These are phyloP conservation scores for Colletes gigas DNA, from an alignment of 1,140 invertebrate species.

Conservation along the genomic window DNA sequence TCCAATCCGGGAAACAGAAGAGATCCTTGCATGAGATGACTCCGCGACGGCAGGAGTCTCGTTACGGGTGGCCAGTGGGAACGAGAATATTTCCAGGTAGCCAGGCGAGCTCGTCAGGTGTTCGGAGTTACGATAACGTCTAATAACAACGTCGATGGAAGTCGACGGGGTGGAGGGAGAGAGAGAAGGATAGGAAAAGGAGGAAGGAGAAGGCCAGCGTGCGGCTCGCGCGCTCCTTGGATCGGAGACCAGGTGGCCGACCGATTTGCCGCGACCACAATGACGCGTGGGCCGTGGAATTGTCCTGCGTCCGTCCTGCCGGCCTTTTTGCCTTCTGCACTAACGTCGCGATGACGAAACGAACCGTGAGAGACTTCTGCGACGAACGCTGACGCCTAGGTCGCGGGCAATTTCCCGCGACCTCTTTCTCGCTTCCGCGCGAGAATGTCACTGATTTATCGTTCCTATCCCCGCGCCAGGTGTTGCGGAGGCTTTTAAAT, in stretches of 20 bases:
- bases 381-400: background rate
- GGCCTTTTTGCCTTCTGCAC: constrained; percentile 31
- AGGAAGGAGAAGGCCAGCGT: constrained; percentile 52
- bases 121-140: constrained; percentile 41
- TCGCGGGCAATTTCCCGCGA: constrained; percentile 10
- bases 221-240: constrained; percentile 19
- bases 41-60: background rate
- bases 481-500: background rate
- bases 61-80: constrained; percentile 25
- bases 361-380: constrained; percentile 37
- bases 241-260: constrained; percentile 71
- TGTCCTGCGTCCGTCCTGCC: constrained; percentile 58
- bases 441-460: constrained; percentile 21
- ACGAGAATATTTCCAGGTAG: constrained; percentile 61
- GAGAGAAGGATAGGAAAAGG: constrained; percentile 30
- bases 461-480: constrained; percentile 7
- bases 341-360: constrained; percentile 55
- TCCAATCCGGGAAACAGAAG: background rate
- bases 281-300: constrained; percentile 71
- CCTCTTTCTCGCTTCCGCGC: background rate
- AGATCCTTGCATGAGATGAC: constrained; percentile 24
- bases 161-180: constrained; percentile 20
- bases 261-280: constrained; percentile 73
- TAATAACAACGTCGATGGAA: constrained; percentile 47
- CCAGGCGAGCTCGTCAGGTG: constrained; percentile 45